These are phyloP conservation scores for Platysternon megacephalum DNA, from an alignment of 2,113 vertebrate species.

Conservation along the genomic window DNA sequence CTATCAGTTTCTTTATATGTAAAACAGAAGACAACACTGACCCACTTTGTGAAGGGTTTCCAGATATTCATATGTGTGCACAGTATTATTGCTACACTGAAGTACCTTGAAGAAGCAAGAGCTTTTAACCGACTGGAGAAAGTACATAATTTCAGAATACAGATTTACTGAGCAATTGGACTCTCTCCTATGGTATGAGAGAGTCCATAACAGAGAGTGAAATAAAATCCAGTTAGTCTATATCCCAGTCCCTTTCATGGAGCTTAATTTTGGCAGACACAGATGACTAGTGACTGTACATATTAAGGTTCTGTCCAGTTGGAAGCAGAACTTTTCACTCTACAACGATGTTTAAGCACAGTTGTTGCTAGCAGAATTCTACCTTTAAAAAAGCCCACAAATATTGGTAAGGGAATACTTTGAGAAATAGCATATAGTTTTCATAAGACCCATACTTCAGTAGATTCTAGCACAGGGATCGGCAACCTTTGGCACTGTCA, in stretches of 20 bases:
- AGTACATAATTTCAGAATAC: neutral
- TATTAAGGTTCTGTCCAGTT: neutral
- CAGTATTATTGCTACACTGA: neutral
- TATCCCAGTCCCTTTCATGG: neutral
- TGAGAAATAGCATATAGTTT: neutral
- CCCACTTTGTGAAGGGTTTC: neutral
- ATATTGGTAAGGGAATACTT: rapidly evolving
- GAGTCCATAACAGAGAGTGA: neutral
- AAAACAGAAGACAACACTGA: neutral
- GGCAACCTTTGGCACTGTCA: too few relatives aligned
- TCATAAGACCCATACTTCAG: neutral
- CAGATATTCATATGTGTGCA: neutral
- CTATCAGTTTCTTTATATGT: neutral
- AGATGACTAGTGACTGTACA: neutral
- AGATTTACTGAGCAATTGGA: neutral
- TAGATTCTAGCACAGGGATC: neutral
- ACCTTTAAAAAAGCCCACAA: neutral
- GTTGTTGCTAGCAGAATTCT: neutral
- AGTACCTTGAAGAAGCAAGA: neutral
- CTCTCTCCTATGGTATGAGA: neutral
- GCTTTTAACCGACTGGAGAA: neutral
- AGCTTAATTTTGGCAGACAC: neutral
- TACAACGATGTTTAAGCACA: neutral
- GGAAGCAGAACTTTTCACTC: neutral
- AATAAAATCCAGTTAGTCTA: neutral